Conservation (phyloP, 64 coral and sea anemone species). For the Montipora efflorescens region DNA sequence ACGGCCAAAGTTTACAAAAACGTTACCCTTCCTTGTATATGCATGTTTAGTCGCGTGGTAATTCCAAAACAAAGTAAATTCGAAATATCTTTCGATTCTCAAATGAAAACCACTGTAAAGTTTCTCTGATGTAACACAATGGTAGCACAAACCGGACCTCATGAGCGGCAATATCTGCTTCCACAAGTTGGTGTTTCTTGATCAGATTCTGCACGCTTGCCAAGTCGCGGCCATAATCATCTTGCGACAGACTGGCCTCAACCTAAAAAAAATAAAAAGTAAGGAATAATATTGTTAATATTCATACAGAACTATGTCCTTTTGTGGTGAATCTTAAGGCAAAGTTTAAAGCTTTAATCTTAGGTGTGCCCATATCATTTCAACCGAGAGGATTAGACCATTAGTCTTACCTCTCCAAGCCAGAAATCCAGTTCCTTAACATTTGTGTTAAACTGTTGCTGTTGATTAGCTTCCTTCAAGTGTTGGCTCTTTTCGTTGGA, state of each 20-base stretch:
- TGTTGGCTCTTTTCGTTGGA: slow-evolving; percentile 85
- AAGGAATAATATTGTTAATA: not conserved
- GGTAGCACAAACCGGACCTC: slow-evolving; percentile 49
- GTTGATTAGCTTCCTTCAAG: slow-evolving; percentile 84
- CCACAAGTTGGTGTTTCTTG: slow-evolving; percentile 98
- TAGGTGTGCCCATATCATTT: not conserved
- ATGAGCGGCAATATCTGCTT: slow-evolving; percentile 95
- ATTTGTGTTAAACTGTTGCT: slow-evolving; percentile 94
- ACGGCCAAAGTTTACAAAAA: too few species aligned
- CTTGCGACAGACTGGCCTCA: slow-evolving; percentile 87
- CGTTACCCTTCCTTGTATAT: too few species aligned
- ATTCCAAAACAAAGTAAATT: too few species aligned
- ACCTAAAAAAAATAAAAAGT: slow-evolving; percentile 50
- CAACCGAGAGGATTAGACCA: not conserved
- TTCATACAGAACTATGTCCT: too few species aligned
- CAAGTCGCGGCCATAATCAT: slow-evolving; percentile 96
- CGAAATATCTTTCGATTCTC: too few species aligned
- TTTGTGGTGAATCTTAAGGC: too few species aligned
- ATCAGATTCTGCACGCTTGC: slow-evolving; percentile 98
- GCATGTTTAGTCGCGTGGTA: too few species aligned
- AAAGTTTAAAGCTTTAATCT: too few species aligned
- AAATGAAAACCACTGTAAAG: too few species aligned
- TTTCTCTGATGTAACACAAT: not conserved
- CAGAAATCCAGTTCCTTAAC: slow-evolving; percentile 98
- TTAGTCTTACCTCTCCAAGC: slow-evolving; percentile 85